phyloP scores from a whole-genome alignment of 2,113 vertebrate genomes.

The Myanophis thanlyinensis region DNA sequence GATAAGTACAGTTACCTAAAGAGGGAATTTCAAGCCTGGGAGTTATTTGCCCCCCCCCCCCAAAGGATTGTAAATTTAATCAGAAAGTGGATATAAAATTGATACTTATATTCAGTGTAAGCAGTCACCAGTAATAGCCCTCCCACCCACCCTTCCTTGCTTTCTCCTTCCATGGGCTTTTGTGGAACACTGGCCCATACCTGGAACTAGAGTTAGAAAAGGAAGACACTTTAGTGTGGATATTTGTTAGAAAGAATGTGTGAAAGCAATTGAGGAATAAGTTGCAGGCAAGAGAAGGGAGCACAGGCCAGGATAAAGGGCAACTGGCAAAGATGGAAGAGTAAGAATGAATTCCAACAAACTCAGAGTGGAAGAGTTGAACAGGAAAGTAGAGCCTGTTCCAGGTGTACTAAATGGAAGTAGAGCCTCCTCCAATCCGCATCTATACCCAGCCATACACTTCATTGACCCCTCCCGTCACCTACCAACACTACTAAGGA shows the following conservation, averaged over 20 bases:
- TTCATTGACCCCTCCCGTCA: no score
- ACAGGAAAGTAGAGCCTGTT: neutral
- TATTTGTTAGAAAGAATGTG: neutral
- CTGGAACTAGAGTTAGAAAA: neutral
- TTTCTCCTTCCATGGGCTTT: neutral
- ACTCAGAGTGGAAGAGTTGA: neutral
- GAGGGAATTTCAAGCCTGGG: neutral
- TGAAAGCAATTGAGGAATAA: neutral
- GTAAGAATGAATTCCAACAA: neutral
- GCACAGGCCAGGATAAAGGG: neutral
- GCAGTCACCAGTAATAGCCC: neutral
- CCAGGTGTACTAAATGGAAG: neutral
- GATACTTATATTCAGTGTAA: neutral
- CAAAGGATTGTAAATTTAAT: neutral
- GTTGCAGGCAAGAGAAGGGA: neutral
- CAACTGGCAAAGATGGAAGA: neutral
- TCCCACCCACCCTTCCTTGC: neutral
- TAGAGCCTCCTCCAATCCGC: neutral
- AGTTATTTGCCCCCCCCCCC: neutral
- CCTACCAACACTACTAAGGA: neutral
- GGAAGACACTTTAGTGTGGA: neutral
- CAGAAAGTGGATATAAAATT: neutral
- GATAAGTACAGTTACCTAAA: neutral
- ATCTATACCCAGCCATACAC: neutral
- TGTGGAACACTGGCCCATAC: neutral